Base-by-base conservation (phyloP, 2,888 invertebrate species). In the Phoenoteleia sp. region DNA sequence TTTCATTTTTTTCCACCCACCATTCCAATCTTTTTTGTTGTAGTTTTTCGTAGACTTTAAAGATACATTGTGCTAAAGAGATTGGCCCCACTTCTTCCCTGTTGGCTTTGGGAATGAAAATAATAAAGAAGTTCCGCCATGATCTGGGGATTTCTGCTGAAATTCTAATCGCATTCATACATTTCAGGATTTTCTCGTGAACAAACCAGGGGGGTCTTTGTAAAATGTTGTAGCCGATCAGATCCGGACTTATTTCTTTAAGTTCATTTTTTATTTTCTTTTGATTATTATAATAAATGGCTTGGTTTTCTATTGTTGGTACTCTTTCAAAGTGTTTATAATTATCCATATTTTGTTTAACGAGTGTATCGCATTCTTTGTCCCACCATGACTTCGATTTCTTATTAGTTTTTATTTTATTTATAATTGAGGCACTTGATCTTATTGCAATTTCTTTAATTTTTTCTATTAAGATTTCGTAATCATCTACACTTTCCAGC, bases 291-390 rank as follows among this genome's bases (percentile, higher is more conserved):
- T 15, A 60, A 15, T 45, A 60, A 11, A 7, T 60, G 7, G 7
- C 27, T 29, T 64, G 62, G 42, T 64, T 75, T 7, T 6, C n/a
- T n/a, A 75, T 42, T 25, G 60, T 23, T 3, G 60, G 60, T 19
- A 33, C 47, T 3, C 21, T 3, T 49, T 52, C 62, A 15, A 47
- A 77, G 25, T 17, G 13, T 19, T 19, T 11, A 42, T 60, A 69
- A 27, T 52, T 69, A 3, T 39, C 3, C 15, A 9, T 60, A 29
- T 54, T 54, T 15, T 58, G 0, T 0, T 74, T 25, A 7, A 62
- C 15, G 9, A 67, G 0, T 2, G 15, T 1, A 47, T 67, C 58
- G 7, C 56, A 77, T 13, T 76, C 27, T 2, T 42, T 3, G 7
- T 72, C 47, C 71, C 71, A 72, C 71, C 45, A 58, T 4, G 21